Evolutionary conservation across 2,888 invertebrate species (phyloP).

Genomic region (Bedellia somnulentella): DNA sequence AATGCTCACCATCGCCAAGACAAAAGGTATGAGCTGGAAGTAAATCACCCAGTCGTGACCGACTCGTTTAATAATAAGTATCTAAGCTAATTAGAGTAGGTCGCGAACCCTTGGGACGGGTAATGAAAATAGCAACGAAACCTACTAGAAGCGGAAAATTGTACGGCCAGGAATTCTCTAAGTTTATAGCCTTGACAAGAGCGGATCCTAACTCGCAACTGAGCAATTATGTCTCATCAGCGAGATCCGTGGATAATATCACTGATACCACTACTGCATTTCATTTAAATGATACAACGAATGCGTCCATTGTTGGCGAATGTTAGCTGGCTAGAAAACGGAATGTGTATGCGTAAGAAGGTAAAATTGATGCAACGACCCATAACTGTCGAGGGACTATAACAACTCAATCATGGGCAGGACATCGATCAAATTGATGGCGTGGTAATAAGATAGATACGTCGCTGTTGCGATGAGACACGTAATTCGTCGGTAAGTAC

Average conservation of each 20-base stretch:
- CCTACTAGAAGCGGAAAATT: conserved; percentile 44
- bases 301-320: no score
- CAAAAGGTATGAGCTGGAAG: conserved; percentile 43
- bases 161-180: conserved; percentile 34
- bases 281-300: no score
- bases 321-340: no score
- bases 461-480: conserved; percentile 3
- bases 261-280: no score
- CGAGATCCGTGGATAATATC: no score
- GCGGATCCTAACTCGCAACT: conserved; percentile 8
- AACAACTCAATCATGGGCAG: conserved; percentile 18
- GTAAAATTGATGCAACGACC: conserved; percentile 4
- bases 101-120: conserved; percentile 46
- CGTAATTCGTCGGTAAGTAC: conserved; percentile 3
- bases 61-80: conserved; percentile 53
- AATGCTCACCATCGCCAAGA: conserved; percentile 35
- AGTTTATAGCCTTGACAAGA: conserved; percentile 25
- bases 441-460: conserved; percentile 16
- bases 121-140: conserved; percentile 56
- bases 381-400: conserved; percentile 14
- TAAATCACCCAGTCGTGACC: conserved; percentile 54
- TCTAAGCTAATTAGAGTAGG: conserved; percentile 56
- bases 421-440: conserved; percentile 22
- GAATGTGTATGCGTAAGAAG: conserved; percentile 1
- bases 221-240: conserved; percentile 15